Base-by-base conservation (phyloP, 2,113 vertebrate species). In the Brachionichthys hirsutus region DNA sequence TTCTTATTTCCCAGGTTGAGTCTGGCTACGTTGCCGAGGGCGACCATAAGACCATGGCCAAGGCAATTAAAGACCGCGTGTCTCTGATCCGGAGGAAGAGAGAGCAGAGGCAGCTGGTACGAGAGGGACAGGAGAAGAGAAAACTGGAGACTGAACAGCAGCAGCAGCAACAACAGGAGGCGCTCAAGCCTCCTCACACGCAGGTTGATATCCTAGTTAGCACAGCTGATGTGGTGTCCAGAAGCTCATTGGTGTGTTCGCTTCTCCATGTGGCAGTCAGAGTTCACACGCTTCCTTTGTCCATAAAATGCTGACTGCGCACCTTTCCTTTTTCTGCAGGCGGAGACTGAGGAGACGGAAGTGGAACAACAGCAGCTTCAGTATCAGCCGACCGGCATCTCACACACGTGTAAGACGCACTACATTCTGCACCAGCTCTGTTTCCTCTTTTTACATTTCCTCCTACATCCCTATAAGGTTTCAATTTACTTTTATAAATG, bases 21-120 rank as follows among this genome's bases (percentile, higher is more conserved):
- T 99, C 97, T 73, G 97, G 97, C 51, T 98, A 98, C 73, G 97
- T 99, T 67, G 97, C 95, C 62, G 97, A 99, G 83, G 95, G 94
- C 14, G 97, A 99, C 91, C 97, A 99, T 81, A 99, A 99, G 92
- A 99, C 97, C 18, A 98, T 99, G 95, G 95, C 97, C 49, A 99
- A 99, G 88, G 97, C 97, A 16, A 99, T 99, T 90, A 98, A 96
- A 85, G 97, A 98, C 81, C 93, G 97, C 0, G 97, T 98, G n/a
- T 95, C 96, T 47, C 81, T 99, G 90, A 99, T 99, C 84, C 92
- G 91, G 59, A 92, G 94, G 63, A 99, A 98, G 86, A 85, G 97
- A 64, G 95, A 98, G 49, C 97, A 98, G 87, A 92, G 95, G n/a
- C 93, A 95, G 66, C 86, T 94, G 74, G 96, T 98, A 30, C 90